phyloP scores from a whole-genome alignment of 2,113 vertebrate genomes.

The Ptyas mucosa region DNA sequence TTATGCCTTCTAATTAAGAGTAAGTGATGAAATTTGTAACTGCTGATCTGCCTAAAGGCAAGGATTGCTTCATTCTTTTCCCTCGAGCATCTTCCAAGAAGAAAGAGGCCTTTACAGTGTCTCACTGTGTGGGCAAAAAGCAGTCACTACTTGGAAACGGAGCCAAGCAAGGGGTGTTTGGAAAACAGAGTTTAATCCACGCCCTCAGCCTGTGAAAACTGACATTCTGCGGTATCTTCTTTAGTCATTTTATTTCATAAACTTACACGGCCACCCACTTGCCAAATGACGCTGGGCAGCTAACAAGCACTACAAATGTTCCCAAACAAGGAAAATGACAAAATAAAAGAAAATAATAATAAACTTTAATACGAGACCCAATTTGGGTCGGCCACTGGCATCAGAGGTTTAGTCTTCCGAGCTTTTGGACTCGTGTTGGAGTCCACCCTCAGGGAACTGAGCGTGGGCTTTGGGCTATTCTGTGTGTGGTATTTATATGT shows the following conservation, averaged over 20 bases:
- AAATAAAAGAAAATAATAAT: neutral
- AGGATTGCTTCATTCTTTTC: neutral
- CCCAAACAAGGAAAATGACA: neutral
- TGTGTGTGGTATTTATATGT: neutral
- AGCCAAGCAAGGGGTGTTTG: neutral
- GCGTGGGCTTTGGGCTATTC: neutral
- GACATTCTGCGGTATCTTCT: neutral
- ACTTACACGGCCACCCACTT: neutral
- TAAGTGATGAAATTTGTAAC: neutral
- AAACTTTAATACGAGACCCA: neutral
- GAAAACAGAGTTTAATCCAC: neutral
- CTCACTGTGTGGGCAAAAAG: neutral
- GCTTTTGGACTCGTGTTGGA: neutral
- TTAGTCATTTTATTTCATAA: neutral
- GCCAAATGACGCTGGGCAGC: neutral
- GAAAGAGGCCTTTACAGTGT: neutral
- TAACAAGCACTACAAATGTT: neutral
- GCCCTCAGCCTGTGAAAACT: neutral
- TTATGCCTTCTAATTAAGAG: neutral
- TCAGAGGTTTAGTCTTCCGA: neutral
- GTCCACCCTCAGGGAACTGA: neutral
- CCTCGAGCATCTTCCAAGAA: neutral
- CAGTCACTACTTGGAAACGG: neutral
- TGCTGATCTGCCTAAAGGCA: neutral
- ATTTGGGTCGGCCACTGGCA: too few relatives aligned